Conservation (phyloP, 2,888 invertebrate species). For the Hyalella azteca region DNA sequence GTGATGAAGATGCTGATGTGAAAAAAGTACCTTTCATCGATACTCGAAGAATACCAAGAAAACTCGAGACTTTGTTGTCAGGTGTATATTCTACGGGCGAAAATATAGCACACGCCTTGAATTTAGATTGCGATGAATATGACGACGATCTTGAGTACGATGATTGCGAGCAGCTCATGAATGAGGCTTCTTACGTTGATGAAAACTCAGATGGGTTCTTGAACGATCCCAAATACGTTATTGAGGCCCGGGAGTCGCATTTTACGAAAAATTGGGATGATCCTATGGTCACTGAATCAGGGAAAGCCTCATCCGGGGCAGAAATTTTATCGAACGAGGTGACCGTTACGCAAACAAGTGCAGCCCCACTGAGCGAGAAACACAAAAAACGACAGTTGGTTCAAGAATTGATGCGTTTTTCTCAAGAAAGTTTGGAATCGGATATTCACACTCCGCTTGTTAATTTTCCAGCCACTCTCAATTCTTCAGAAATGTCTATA, state of each 20-base stretch:
- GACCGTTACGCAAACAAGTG: background rate
- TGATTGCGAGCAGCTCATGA: background rate
- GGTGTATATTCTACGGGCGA: conserved; percentile 15
- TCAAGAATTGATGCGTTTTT: background rate
- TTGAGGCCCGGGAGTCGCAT: background rate
- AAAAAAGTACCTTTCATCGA: conserved; percentile 48
- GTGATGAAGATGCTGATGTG: background rate
- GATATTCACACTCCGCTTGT: background rate
- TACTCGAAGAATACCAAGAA: conserved; percentile 43
- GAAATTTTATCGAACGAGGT: conserved; percentile 12
- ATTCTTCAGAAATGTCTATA: background rate
- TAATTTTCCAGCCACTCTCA: background rate
- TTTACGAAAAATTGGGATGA: conserved; percentile 18
- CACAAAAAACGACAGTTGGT: background rate
- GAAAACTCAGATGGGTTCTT: background rate
- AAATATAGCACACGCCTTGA: background rate
- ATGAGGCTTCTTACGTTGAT: background rate
- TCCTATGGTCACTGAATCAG: background rate
- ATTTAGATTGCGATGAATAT: background rate
- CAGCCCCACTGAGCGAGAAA: background rate
- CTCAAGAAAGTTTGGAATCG: background rate
- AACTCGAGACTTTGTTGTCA: conserved; percentile 1
- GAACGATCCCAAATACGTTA: background rate
- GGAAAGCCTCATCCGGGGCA: background rate
- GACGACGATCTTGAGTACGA: background rate